A percentile compares a stretch with the other conserved stretches of the same genome.
phyloP scores from a whole-genome alignment of 2,888 invertebrate species.

The Sarcophaga caerulescens region DNA sequence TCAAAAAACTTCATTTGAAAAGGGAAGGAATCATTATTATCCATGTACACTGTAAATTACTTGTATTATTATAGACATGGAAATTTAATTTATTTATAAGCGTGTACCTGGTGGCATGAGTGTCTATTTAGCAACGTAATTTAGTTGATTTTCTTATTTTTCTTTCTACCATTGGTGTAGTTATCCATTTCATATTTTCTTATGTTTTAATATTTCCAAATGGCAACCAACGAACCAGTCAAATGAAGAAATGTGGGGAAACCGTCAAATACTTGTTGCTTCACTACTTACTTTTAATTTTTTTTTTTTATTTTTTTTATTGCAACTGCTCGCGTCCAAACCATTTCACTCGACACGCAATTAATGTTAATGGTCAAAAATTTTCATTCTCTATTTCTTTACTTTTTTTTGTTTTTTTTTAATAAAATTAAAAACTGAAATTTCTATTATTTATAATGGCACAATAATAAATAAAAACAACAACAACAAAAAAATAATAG shows the following conservation, averaged over 20 bases:
- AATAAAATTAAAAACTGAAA: conserved; percentile 35
- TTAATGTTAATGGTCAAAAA: conserved; percentile 66
- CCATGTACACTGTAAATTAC: too few species aligned
- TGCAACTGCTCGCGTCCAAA: background rate
- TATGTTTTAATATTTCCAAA: conserved; percentile 29
- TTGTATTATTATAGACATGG: too few species aligned
- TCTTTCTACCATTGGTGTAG: background rate
- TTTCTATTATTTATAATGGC: conserved; percentile 29
- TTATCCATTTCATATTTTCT: conserved; percentile 31
- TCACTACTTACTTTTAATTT: background rate
- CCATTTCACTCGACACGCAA: conserved; percentile 47
- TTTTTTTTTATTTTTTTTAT: background rate
- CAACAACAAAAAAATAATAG: conserved; percentile 29
- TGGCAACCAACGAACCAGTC: conserved; percentile 2
- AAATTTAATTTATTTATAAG: conserved; percentile 14
- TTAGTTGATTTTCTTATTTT: conserved; percentile 7
- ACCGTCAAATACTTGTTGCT: conserved; percentile 50
- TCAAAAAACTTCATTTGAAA: too few species aligned
- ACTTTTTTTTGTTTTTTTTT: conserved; percentile 35
- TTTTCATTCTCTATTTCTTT: conserved; percentile 32
- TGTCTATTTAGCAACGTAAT: conserved; percentile 33
- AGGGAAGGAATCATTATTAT: too few species aligned
- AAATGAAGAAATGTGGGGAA: conserved; percentile 38
- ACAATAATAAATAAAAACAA: background rate
- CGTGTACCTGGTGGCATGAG: background rate